Base-by-base conservation (phyloP, 2,113 vertebrate genomes). In the Stigmatopora argus region DNA sequence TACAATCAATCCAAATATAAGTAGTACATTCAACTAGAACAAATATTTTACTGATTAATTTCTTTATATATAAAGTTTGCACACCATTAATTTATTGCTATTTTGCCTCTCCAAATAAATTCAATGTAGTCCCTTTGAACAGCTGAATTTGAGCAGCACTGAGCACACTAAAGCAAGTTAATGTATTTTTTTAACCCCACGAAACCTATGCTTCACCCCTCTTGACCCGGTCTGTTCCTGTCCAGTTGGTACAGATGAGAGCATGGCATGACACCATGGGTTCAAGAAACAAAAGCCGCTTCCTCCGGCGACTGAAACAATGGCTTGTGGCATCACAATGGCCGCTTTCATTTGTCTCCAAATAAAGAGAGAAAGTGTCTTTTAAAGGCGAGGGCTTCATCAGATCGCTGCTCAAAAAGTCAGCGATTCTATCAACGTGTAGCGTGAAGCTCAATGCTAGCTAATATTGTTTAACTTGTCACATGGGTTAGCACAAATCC, bases 251-350 rank as follows among this genome's bases (percentile, higher is more conserved):
- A 66, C 19, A 38, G 72, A 83, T 76, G 77, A 81, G 72, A 55
- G 13, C 81, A 81, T 41, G 1, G 46, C 61, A 44, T 81, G 85
- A 75, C 80, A 66, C 53, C 72, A 19, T 34, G 52, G 41, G 52
- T 35, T 38, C 62, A 62, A 67, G 56, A 64, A 52, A 48, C 53
- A 10, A 5, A 53, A 35, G 1, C 0, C 23, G 2, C 60, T 66
- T 78, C 65, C 64, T 73, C 14, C 66, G 41, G 15, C 51, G 6
- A 1, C 51, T 55, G 58, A 62, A 67, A 68, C 68, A 53, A 34
- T 59, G 12, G 46, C 26, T 69, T 19, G 41, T 44, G 41, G 65
- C 68, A 4, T 63, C 45, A 60, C 17, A 49, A 46, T 69, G 67
- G 7, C 38, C 9, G 8, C 44, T 65, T 17, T 47, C n/a, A 4